Percentiles rank a stretch among this genome's conserved stretches.
Conservation (phyloP, 2,888 invertebrate species). For the Leptodirus hochenwartii region DNA sequence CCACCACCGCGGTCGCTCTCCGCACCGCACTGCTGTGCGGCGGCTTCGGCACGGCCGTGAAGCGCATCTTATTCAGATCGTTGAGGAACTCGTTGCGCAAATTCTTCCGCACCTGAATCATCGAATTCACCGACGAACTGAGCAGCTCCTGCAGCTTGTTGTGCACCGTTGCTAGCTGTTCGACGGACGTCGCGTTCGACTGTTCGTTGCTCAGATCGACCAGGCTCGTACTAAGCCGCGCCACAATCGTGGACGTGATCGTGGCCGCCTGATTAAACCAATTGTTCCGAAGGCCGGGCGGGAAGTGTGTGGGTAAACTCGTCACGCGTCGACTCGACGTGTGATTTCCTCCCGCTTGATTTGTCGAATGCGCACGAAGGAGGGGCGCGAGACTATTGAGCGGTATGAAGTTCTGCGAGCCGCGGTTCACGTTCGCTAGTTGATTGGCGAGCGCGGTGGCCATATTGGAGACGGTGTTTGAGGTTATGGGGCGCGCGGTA, state of each 20-base stretch:
- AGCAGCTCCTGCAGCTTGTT: slow-evolving; percentile 35
- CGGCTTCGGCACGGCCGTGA: slow-evolving; percentile 21
- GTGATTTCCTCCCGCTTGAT: neutral
- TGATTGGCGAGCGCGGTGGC: no score
- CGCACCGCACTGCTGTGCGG: slow-evolving; percentile 9
- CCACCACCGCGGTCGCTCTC: slow-evolving; percentile 28
- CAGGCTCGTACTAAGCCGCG: slow-evolving; percentile 34
- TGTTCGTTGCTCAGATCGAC: slow-evolving; percentile 33
- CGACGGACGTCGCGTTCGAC: slow-evolving; percentile 29
- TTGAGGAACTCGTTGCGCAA: slow-evolving; percentile 34
- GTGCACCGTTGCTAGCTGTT: slow-evolving; percentile 33
- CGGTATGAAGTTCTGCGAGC: slow-evolving; percentile 7
- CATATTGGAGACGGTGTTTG: no score
- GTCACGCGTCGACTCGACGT: neutral
- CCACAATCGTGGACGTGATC: slow-evolving; percentile 36
- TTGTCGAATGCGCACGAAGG: neutral
- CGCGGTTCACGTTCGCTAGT: neutral
- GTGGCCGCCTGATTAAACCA: slow-evolving; percentile 40
- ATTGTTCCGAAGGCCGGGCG: slow-evolving; percentile 23
- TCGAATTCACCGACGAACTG: slow-evolving; percentile 33
- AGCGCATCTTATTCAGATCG: slow-evolving; percentile 28
- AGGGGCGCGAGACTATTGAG: neutral
- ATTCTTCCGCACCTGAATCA: slow-evolving; percentile 35
- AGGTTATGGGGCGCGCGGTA: no score
- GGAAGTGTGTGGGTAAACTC: slow-evolving; percentile 10